Base-by-base conservation (phyloP, 1,140 invertebrate genomes). In the Drosophila ambigua region DNA sequence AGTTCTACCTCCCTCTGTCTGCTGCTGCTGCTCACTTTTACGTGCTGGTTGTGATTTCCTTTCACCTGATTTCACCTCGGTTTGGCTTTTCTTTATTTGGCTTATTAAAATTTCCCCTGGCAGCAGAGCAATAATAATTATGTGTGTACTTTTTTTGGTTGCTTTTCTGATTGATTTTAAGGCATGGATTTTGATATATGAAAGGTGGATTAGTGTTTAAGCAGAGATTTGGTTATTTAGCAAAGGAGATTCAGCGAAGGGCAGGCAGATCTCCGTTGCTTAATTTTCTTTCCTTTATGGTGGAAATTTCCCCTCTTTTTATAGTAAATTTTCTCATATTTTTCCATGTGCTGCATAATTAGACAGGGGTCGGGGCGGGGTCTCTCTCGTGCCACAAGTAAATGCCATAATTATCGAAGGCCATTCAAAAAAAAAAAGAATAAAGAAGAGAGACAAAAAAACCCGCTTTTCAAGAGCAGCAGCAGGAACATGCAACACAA, bases 331-430 rank as follows among this genome's bases (percentile, higher is more conserved):
- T 24, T 28, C 35, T 54, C 43, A 28, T 49, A 35, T 43, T 43
- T 74, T 53, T 49, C 53, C 78, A 79, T 77, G 77, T 79, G 77
- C 77, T 62, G 61, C 77, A 82, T 82, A 82, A 82, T 82, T 82
- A 82, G 79, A 59, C 43, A 39, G 9, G 49, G 51, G 46, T 51
- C 51, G 49, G 48, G 51, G 23, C 23, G 23, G 23, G 23, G 4
- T 9, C 41, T 39, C 16, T 39, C 48, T 57, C 59, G 71, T 74
- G 66, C 35, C 35, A 39, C 11, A 39, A 39, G 74, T 58, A 78
- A 83, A 78, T 78, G 79, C 71, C 77, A 83, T 83, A 83, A 83
- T 83, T 83, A 83, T 76, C 61, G 64, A 81, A 39, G 46, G 49
- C 64, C 73, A 61, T 81, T 68, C 20, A 20, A 20, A 81, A 81